Base-by-base conservation (phyloP, 2,113 vertebrate species). In the Cololabis saira region DNA sequence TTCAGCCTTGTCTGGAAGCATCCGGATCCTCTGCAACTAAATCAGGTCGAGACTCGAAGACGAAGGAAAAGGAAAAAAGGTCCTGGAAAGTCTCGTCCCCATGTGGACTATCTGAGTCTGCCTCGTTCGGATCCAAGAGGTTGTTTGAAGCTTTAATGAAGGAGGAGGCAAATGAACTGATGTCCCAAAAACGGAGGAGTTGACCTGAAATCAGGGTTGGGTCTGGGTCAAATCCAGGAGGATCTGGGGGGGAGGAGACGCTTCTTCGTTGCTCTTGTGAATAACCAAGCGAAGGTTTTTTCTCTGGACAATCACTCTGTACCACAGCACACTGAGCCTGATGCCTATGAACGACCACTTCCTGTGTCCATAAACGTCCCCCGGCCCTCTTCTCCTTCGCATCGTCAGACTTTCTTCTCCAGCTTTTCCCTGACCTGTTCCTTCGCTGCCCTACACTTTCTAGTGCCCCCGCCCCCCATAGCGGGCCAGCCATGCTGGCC, bases 271-370 rank as follows among this genome's bases (percentile, higher is more conserved):
- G 43, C 44, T 18, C n/a, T 47, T 47, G 15, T 15, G 6, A 16
- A 45, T 27, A 51, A 21, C 49, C 49, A 14, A 5, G 19, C 8
- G 18, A 24, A 6, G 19, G 14, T 84, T 76, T 69, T n/a, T 71
- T 82, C 76, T 88, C 90, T 92, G 93, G 91, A 92, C 91, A 93
- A 92, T 93, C 91, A 90, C 77, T 87, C 83, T 82, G 43, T 54
- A 90, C 90, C 90, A 88, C 92, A 92, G 90, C 90, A 92, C 85
- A 89, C 78, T 83, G 86, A 91, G 89, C 91, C 91, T 77, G 67
- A 89, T 86, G 85, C 86, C 85, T 91, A 82, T 51, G 82, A 88
- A 89, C 76, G 89, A 89, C 87, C 91, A 73, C 67, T 78, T 77
- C 86, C 89, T 90, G 87, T 90, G 85, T 75, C 86, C 73, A 84